Evolutionary conservation across 2,888 invertebrate species (phyloP).

Genomic region (Argyresthia albistria): DNA sequence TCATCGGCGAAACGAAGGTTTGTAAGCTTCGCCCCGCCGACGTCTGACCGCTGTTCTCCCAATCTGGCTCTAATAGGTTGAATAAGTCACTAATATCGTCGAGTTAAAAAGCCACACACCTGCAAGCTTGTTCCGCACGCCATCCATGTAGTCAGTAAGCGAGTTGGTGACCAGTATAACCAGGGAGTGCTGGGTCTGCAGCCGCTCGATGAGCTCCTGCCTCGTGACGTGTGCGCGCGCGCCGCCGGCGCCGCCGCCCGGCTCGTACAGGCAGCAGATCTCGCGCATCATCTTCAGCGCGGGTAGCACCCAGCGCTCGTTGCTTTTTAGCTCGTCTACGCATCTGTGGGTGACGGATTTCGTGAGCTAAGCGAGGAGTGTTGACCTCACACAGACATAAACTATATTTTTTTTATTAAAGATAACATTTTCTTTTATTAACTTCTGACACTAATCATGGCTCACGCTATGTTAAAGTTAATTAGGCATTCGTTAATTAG

Average conservation of each 20-base stretch:
- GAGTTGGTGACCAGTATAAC: constrained; percentile 96
- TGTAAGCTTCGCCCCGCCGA: no score
- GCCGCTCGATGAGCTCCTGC: constrained; percentile 86
- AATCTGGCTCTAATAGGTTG: no score
- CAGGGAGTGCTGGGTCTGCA: constrained; percentile 93
- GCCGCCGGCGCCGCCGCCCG: constrained; percentile 72
- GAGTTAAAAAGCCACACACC: constrained; percentile 29
- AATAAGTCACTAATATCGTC: no score
- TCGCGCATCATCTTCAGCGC: constrained; percentile 96
- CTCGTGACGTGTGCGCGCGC: constrained; percentile 64
- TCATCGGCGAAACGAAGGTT: no score
- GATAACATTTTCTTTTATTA: no score
- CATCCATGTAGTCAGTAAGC: constrained; percentile 91
- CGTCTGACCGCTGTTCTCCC: no score
- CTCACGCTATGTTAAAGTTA: no score
- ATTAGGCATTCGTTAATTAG: no score
- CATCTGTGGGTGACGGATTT: constrained; percentile 58
- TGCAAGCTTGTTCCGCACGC: constrained; percentile 74
- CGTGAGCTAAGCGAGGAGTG: not conserved
- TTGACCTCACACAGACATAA: no score
- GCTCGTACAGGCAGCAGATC: constrained; percentile 95
- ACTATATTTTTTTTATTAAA: no score
- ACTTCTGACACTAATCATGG: no score
- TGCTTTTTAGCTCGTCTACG: constrained; percentile 92
- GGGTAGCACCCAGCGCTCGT: constrained; percentile 93